Conservation (phyloP, 2,113 vertebrate genomes). For the Ctenodactylus gundi region DNA sequence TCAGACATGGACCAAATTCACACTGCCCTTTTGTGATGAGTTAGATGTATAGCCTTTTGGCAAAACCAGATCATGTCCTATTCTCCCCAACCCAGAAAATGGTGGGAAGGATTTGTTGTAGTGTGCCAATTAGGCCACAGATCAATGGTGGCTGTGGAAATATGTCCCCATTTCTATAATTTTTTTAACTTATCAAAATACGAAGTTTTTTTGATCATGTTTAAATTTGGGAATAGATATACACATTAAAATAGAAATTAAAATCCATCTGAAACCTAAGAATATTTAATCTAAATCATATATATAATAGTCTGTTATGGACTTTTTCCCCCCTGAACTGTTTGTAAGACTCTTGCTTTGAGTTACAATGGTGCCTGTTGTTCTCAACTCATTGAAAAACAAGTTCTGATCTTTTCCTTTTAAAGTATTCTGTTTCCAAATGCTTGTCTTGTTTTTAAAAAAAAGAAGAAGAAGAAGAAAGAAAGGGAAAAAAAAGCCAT, state of each 20-base stretch:
- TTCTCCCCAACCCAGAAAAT: not conserved
- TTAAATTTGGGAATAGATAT: constrained; percentile 53
- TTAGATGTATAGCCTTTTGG: not conserved
- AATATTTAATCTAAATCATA: constrained; percentile 51
- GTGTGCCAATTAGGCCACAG: not conserved
- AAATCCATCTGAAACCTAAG: constrained; percentile 32
- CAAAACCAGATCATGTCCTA: not conserved
- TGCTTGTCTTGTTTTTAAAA: constrained; percentile 27
- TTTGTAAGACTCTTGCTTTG: constrained; percentile 57
- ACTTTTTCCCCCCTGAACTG: not conserved
- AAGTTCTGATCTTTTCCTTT: constrained; percentile 72
- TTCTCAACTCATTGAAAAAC: constrained; percentile 65
- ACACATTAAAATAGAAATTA: constrained; percentile 45
- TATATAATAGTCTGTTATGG: not conserved
- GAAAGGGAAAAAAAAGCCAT: not conserved
- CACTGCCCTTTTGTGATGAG: not conserved
- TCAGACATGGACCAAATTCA: not conserved
- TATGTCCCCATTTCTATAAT: not conserved
- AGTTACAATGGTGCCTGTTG: constrained; percentile 67
- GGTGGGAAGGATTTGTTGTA: not conserved
- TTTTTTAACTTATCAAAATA: constrained; percentile 16
- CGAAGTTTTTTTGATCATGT: not conserved
- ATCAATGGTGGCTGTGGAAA: not conserved
- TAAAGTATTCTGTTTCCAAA: constrained; percentile 76
- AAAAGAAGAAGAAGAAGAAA: not conserved